Evolutionary conservation across 1,140 invertebrate species (phyloP).

Genomic region (Heterodera carotae): DNA sequence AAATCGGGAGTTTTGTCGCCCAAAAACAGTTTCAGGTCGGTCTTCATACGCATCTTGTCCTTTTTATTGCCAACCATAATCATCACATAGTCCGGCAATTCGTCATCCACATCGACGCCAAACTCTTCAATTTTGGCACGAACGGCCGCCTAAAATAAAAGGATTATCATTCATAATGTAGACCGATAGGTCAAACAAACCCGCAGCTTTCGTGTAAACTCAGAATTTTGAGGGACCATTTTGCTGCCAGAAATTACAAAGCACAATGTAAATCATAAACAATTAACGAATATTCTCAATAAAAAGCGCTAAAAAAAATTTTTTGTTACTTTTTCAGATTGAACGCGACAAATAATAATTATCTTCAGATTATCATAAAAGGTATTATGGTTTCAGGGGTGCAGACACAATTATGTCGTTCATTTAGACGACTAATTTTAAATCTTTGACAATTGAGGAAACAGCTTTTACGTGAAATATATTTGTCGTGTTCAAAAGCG

Average conservation of each 20-base stretch:
- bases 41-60: conserved; percentile 41
- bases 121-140: conserved; percentile 40
- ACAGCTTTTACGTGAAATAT: too few relatives aligned
- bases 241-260: not conserved
- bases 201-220: conserved; percentile 37
- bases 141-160: conserved; percentile 45
- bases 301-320: not conserved
- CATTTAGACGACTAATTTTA: too few relatives aligned
- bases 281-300: not conserved
- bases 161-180: not conserved
- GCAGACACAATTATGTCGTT: too few relatives aligned
- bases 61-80: conserved; percentile 47
- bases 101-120: conserved; percentile 41
- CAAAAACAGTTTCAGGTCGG: conserved; percentile 41
- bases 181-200: conserved; percentile 23
- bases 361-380: too few relatives aligned
- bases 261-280: not conserved
- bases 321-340: too few relatives aligned
- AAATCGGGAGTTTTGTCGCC: conserved; percentile 40
- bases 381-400: too few relatives aligned
- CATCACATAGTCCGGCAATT: conserved; percentile 44
- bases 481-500: too few relatives aligned
- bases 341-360: too few relatives aligned
- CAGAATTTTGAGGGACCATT: conserved; percentile 38
- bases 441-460: too few relatives aligned